Evolutionary conservation across 2,888 invertebrate genomes (phyloP), one percentile per base, ranked within the genome.

Genomic region (Cancer borealis): DNA sequence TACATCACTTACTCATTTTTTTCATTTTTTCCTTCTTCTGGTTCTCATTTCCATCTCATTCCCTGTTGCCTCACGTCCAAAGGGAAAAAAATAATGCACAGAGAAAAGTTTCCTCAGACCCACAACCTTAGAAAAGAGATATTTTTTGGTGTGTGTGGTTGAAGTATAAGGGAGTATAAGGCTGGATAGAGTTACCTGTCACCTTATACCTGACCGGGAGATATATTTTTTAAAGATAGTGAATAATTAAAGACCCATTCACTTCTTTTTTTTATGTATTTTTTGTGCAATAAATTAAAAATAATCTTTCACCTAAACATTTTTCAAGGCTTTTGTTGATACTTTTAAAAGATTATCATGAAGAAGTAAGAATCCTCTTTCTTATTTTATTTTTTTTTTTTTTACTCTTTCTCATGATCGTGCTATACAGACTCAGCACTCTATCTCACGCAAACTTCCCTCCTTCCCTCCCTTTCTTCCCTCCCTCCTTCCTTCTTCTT

Each of bases 381-480:
- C 46, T 79, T 45, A 47, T 21, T 47, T 54, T 90, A 49, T 90
- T 54, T 47, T 54, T 90, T 26, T 79, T 46, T 92, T 26, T 79
- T 45, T 79, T n/a, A n/a, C n/a, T 47, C 26, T 49, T 0, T 89
- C 21, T 10, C 49, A 90, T 14, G 26, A 90, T 21, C 45, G 21
- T 14, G 21, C 30, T 3, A 26, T 49, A 14, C 90, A 90, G 21
- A 46, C 47, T 49, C 39, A n/a, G 10, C 26, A n/a, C 8, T 47
- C 91, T 49, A 10, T 39, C 39, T 39, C 45, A 26, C 54, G n/a
- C 91, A 14, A 49, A 8, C 14, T 12, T 30, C 14, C 12, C n/a
- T 84, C 54, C 21, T 17, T n/a, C 17, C 66, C 21, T 66, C n/a
- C 66, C n/a, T n/a, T 21, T 21, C 3, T 3, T 21, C 66, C 66